Evolutionary conservation across 2,113 vertebrate genomes (phyloP).

Genomic region (Eclectus roratus): DNA sequence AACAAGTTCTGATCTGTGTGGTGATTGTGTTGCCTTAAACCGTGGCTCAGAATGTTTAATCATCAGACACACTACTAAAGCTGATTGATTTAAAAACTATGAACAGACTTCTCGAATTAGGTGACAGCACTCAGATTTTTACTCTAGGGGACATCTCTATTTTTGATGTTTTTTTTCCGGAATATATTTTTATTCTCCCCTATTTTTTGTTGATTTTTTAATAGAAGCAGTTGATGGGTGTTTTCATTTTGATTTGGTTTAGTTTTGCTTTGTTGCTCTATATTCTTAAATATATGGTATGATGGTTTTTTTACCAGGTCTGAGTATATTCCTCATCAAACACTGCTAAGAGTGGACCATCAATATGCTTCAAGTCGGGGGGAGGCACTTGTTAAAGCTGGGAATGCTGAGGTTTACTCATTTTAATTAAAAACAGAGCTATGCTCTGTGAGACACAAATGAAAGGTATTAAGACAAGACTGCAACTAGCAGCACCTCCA

Average conservation of each 20-base stretch:
- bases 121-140: slow-evolving; percentile 26
- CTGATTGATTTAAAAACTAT: slow-evolving; percentile 20
- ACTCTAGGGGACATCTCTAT: not conserved
- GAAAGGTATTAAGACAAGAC: not conserved
- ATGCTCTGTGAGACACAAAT: not conserved
- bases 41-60: slow-evolving; percentile 52
- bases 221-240: not conserved
- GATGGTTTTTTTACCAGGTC: not conserved
- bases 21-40: slow-evolving; percentile 44
- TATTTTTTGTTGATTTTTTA: not conserved
- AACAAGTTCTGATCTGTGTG: slow-evolving; percentile 42
- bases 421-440: not conserved
- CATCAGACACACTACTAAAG: not conserved
- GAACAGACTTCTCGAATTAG: slow-evolving; percentile 8
- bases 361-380: not conserved
- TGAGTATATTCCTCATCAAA: not conserved
- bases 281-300: not conserved
- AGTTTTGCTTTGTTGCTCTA: not conserved
- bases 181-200: not conserved
- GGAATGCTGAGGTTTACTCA: not conserved
- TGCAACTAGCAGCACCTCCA: not conserved
- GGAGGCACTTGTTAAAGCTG: not conserved
- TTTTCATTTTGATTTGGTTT: not conserved
- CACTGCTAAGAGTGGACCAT: not conserved
- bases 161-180: not conserved